Evolutionary conservation across 2,888 invertebrate species (phyloP).

Genomic region (Scaptomyza polygonia): DNA sequence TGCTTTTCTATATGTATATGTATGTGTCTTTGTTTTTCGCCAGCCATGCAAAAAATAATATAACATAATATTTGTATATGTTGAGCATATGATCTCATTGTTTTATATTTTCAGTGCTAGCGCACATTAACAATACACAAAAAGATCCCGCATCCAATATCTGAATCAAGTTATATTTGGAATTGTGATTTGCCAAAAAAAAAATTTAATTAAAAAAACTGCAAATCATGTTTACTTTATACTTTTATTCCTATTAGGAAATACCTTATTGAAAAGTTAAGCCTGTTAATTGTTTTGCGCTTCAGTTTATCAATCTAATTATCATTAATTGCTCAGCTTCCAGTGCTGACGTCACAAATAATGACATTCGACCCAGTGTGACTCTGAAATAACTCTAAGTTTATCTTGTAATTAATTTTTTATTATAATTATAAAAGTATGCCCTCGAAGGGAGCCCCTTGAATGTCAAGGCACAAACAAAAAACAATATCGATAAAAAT

Average conservation of each 20-base stretch:
- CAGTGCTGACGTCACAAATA: not conserved
- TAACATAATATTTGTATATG: not conserved
- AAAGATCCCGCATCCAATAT: too few relatives aligned
- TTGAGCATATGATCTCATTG: conserved; percentile 13
- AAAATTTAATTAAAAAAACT: not conserved
- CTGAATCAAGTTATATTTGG: not conserved
- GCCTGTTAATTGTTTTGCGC: not conserved
- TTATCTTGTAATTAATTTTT: too few relatives aligned
- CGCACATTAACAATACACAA: not conserved
- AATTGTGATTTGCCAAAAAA: not conserved
- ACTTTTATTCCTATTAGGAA: not conserved
- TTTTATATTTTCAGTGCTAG: conserved; percentile 1
- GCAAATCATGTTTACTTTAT: not conserved
- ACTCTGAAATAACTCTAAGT: too few relatives aligned
- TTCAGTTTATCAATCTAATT: not conserved
- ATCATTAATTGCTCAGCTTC: not conserved
- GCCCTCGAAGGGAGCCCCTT: not conserved
- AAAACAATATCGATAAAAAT: conserved; percentile 22
- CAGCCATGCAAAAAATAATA: conserved; percentile 13
- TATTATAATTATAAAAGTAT: too few relatives aligned
- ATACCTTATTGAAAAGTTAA: not conserved
- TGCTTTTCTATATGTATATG: not conserved
- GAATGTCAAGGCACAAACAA: not conserved
- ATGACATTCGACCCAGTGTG: too few relatives aligned
- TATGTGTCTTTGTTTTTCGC: not conserved